Evolutionary conservation across 2,888 invertebrate genomes (phyloP), one percentile per base, ranked within the genome.

Genomic region (Polydrusus cervinus): DNA sequence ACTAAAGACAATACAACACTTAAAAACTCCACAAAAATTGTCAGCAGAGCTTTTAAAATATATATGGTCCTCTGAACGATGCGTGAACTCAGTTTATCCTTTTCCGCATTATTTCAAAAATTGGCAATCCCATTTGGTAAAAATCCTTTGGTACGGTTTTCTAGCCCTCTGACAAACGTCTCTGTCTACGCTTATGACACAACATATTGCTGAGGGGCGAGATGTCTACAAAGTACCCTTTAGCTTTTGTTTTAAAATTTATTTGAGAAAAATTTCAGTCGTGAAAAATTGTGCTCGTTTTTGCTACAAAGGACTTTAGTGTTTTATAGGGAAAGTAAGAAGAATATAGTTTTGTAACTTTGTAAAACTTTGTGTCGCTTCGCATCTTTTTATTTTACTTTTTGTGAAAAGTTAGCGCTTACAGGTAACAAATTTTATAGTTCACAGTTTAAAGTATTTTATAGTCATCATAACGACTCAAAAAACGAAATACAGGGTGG

Each of bases 371-470:
- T 38, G 57, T 60, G 38, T 38, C 57, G 57, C 57, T 60, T 38
- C 16, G 38, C 14, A 60, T 60, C 38, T 40, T 60, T 60, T 60
- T 60, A 60, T 60, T 60, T 60, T 38, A 60, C 20, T 55, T 14
- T 13, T 34, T 38, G 20, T 38, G 16, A 14, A 38, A 60, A 60
- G 16, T 60, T 60, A 34, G 30, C 14, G 8, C 20, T 60, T 16
- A 16, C 38, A 18, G 18, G 38, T 60, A 38, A 60, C 38, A 60
- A 60, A 18, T 60, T 55, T 60, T 16, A 60, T n/a, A n/a, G n/a
- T 53, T 53, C 20, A 30, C 53, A 53, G 30, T 53, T 53, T 53
- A 53, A 53, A 40, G 16, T 20, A 16, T 43, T 40, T 60, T 25
- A 25, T 25, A 25, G 25, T 25, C 5, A 25, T 25, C 25, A 3